A percentile compares a stretch with the other conserved stretches of the same genome.
Evolutionary conservation across 2,797 vertebrate genomes (phyloP).

Genomic region (Clarias pachynema): DNA sequence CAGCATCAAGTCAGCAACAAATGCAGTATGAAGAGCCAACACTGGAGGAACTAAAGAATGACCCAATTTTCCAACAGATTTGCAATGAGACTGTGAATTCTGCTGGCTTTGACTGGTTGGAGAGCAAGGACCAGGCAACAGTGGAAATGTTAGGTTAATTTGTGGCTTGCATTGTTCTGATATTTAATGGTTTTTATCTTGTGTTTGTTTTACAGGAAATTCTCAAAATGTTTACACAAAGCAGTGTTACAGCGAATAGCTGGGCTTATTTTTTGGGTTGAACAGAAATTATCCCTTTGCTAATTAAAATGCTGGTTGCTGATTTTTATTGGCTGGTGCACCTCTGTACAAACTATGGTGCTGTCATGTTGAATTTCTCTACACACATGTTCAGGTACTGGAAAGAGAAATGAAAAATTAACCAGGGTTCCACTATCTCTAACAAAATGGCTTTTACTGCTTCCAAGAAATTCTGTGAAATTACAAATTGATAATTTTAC

Average conservation of each 20-base stretch:
- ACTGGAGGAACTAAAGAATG: conserved; percentile 92
- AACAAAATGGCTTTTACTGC: conserved; percentile 3
- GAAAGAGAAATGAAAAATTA: conserved; percentile 4
- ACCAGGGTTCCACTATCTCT: conserved; percentile 15
- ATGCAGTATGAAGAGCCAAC: conserved; percentile 88
- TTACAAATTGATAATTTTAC: conserved; percentile 4
- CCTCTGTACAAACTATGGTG: conserved; percentile 32
- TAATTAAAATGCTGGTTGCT: conserved; percentile 66
- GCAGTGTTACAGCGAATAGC: conserved; percentile 82
- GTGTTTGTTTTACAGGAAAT: conserved; percentile 60
- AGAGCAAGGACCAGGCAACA: conserved; percentile 96
- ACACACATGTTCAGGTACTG: background rate
- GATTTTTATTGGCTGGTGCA: conserved; percentile 46
- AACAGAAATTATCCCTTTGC: conserved; percentile 83
- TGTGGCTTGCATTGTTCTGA: conserved; percentile 70
- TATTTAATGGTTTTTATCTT: conserved; percentile 60
- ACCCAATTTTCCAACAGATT: conserved; percentile 95
- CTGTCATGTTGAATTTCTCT: conserved; percentile 34
- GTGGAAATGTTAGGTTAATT: conserved; percentile 94
- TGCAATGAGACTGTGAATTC: conserved; percentile 88
- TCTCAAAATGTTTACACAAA: conserved; percentile 68
- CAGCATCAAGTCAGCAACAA: conserved; percentile 84
- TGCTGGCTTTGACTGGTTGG: conserved; percentile 95
- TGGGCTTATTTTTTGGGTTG: conserved; percentile 86
- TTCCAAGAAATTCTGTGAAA: conserved; percentile 17